Percentiles rank a stretch among this genome's conserved stretches.
Evolutionary conservation across 2,797 vertebrate species (phyloP).

Genomic region (Mico argentatus): DNA sequence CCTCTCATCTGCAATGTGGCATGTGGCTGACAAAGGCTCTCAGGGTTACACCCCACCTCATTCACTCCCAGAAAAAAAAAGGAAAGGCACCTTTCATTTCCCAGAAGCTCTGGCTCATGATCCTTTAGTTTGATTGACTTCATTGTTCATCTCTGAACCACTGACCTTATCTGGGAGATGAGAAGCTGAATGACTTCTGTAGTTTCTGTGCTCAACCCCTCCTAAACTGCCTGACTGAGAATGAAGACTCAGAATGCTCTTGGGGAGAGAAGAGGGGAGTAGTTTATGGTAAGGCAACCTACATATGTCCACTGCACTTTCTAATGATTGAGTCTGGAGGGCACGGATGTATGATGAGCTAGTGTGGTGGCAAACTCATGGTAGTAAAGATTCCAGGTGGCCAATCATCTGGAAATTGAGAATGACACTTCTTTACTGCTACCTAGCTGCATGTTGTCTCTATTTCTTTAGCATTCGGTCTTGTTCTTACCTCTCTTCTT

Average conservation of each 20-base stretch:
- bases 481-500: neutral
- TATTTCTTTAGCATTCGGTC: neutral
- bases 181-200: neutral
- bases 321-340: neutral
- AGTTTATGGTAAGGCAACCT: neutral
- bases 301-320: neutral
- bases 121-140: neutral
- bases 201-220: neutral
- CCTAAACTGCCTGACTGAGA: neutral
- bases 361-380: neutral
- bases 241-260: neutral
- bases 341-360: neutral
- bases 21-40: neutral
- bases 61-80: neutral
- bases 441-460: neutral
- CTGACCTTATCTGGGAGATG: neutral
- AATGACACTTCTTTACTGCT: neutral
- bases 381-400: neutral
- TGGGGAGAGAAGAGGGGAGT: neutral
- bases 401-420: neutral
- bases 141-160: neutral
- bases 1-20: neutral
- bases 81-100: neutral
- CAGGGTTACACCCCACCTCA: neutral
- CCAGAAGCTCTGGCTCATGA: neutral